phyloP scores from a whole-genome alignment of 2,113 vertebrate genomes.

The Suncus etruscus region DNA sequence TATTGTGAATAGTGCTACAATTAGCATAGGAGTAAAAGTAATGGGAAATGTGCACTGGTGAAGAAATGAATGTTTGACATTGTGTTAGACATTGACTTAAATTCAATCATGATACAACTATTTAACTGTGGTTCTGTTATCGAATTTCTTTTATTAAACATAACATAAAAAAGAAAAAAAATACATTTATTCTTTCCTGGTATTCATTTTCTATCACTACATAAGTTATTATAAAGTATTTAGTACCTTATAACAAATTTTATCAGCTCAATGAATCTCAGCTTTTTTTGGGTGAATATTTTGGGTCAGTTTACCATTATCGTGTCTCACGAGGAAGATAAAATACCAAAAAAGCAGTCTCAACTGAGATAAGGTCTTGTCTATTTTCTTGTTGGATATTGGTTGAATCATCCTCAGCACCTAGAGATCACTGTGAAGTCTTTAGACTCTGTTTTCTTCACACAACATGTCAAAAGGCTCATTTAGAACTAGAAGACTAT shows the following conservation, averaged over 20 bases:
- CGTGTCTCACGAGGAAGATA: background rate
- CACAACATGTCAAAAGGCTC: background rate
- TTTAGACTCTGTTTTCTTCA: background rate
- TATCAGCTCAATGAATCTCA: background rate
- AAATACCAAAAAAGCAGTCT: too few relatives aligned
- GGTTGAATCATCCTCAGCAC: background rate
- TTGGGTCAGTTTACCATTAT: background rate
- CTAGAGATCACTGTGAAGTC: background rate
- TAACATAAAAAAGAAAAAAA: too few relatives aligned
- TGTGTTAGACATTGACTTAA: too few relatives aligned
- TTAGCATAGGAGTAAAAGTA: too few relatives aligned
- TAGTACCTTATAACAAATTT: constrained; percentile 29
- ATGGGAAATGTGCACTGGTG: too few relatives aligned
- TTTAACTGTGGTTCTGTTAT: too few relatives aligned
- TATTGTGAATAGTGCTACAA: too few relatives aligned
- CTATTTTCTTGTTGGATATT: constrained; percentile 9
- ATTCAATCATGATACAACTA: too few relatives aligned
- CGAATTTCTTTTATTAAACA: too few relatives aligned
- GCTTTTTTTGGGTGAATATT: constrained; percentile 1
- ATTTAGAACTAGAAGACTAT: background rate
- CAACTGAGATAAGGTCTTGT: too few relatives aligned
- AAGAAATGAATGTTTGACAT: too few relatives aligned
- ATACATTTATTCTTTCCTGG: too few relatives aligned
- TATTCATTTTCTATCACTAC: constrained; percentile 14
- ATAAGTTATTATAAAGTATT: background rate